Conservation (phyloP, 2,797 vertebrate genomes). For the Lepidocolaptes lacrymiger region DNA sequence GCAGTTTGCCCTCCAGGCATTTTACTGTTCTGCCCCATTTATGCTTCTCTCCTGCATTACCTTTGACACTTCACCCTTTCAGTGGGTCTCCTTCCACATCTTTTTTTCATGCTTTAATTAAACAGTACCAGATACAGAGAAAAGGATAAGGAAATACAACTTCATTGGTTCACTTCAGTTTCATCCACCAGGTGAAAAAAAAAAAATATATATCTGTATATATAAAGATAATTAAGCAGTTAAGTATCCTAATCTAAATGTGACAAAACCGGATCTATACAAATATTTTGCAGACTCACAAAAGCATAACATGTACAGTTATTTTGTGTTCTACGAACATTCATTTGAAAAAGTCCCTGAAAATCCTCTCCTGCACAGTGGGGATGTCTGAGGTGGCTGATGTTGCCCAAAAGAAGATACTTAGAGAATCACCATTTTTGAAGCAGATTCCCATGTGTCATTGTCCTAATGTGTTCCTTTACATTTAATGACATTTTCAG, state of each 20-base stretch:
- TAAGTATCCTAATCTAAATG: background rate
- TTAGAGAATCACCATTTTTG: background rate
- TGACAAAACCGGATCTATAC: background rate
- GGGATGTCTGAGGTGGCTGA: background rate
- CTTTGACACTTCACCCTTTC: background rate
- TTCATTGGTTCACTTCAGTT: background rate
- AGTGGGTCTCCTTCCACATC: background rate
- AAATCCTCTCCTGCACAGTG: background rate
- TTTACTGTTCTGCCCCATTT: background rate
- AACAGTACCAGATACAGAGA: background rate
- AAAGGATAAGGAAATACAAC: background rate
- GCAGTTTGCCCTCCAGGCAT: background rate
- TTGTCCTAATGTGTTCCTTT: background rate
- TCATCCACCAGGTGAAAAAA: background rate
- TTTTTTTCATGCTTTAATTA: background rate
- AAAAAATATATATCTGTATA: background rate
- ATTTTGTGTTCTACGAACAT: background rate
- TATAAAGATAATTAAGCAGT: background rate
- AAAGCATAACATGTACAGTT: background rate
- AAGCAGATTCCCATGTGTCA: background rate
- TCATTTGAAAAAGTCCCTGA: background rate
- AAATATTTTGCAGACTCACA: background rate
- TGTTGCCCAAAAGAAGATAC: background rate
- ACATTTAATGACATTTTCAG: background rate
- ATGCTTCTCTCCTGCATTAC: background rate